Conservation (phyloP, 1,140 invertebrate genomes). For the Orussus abietinus region DNA sequence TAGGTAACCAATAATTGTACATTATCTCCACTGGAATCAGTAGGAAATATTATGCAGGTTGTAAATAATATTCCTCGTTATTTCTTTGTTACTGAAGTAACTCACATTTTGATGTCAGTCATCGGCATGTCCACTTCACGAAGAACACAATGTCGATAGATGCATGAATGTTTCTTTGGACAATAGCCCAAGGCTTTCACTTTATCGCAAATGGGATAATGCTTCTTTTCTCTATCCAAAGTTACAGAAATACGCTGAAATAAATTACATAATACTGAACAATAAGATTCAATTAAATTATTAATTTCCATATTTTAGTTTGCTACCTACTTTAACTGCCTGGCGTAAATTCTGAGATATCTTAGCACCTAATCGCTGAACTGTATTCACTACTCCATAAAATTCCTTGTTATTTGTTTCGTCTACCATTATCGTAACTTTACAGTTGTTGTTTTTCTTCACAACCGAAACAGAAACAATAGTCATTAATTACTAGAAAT, state of each 20-base stretch:
- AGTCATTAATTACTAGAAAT: no score
- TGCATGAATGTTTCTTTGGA: slow-evolving; percentile 27
- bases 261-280: slow-evolving; percentile 15
- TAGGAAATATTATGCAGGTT: slow-evolving; percentile 8
- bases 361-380: slow-evolving; percentile 33
- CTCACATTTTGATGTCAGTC: slow-evolving; percentile 32
- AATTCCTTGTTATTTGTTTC: slow-evolving; percentile 40
- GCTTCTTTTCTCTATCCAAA: slow-evolving; percentile 33
- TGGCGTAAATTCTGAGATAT: slow-evolving; percentile 26
- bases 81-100: neutral
- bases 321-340: slow-evolving; percentile 27
- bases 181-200: slow-evolving; percentile 45
- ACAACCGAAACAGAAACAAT: slow-evolving; percentile 18
- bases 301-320: no score
- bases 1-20: slow-evolving; percentile 33
- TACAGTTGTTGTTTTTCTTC: slow-evolving; percentile 27
- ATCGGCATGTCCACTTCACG: slow-evolving; percentile 32
- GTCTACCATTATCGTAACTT: slow-evolving; percentile 41
- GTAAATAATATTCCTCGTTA: slow-evolving; percentile 8
- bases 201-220: slow-evolving; percentile 37
- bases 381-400: slow-evolving; percentile 33
- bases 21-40: slow-evolving; percentile 33
- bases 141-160: slow-evolving; percentile 38
- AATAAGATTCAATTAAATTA: slow-evolving; percentile 9
- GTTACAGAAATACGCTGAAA: slow-evolving; percentile 28